These are phyloP conservation scores for Pachyuromys duprasi DNA, from an alignment of 2,797 vertebrate species.

Conservation along the genomic window DNA sequence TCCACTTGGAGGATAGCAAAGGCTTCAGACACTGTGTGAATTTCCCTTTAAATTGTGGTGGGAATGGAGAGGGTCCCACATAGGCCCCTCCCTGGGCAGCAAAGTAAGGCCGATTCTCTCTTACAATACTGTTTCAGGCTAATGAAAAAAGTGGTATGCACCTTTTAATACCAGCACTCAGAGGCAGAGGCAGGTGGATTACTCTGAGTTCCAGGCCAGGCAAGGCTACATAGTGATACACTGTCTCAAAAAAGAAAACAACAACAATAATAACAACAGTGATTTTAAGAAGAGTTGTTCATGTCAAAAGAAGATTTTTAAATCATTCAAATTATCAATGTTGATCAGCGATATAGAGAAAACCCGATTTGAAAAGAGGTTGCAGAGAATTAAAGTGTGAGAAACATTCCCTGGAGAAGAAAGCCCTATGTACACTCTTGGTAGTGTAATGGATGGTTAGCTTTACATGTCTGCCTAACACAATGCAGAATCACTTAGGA, in stretches of 20 bases:
- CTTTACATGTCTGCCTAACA: background rate
- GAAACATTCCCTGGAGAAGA: background rate
- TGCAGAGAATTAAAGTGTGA: background rate
- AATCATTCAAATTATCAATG: background rate
- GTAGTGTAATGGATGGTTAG: background rate
- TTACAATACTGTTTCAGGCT: background rate
- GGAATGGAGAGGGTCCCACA: background rate
- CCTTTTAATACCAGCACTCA: background rate
- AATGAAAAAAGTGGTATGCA: background rate
- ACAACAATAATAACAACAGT: background rate
- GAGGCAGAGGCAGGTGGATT: background rate
- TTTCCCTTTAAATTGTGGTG: too few relatives aligned
- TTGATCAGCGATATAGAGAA: background rate
- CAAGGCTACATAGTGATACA: background rate
- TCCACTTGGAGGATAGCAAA: background rate
- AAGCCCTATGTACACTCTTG: background rate
- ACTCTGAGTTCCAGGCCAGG: background rate
- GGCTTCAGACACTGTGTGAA: too few relatives aligned
- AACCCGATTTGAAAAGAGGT: background rate
- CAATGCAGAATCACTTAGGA: background rate
- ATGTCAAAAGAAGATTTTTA: background rate
- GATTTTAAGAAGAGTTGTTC: background rate
- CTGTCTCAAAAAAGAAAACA: background rate
- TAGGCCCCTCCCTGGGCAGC: background rate
- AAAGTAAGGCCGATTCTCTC: background rate